phyloP scores from a whole-genome alignment of 2,113 vertebrate species.

The Otus sunia region DNA sequence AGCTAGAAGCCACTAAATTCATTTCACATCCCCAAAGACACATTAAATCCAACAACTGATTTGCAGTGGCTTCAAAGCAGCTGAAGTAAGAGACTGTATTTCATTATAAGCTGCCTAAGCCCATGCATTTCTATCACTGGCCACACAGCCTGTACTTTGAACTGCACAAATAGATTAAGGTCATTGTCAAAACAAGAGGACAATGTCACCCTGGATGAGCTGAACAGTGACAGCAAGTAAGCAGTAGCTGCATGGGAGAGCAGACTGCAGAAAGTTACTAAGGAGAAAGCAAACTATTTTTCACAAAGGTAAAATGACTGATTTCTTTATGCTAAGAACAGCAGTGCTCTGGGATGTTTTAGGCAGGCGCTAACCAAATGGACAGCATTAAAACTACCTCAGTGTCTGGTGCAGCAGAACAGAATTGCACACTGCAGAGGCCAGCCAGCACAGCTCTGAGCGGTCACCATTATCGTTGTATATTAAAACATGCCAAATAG shows the following conservation, averaged over 20 bases:
- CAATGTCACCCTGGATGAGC: not conserved
- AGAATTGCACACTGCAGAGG: not conserved
- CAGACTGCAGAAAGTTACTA: not conserved
- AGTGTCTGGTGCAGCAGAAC: not conserved
- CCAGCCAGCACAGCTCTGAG: not conserved
- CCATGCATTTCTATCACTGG: not conserved
- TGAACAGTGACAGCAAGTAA: not conserved
- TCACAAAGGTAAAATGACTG: not conserved
- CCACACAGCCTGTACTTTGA: not conserved
- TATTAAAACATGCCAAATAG: not conserved
- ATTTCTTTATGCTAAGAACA: not conserved
- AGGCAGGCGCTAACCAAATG: not conserved
- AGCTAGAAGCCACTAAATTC: not conserved
- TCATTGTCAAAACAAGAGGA: conserved; percentile 41
- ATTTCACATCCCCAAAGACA: not conserved
- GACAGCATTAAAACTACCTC: not conserved
- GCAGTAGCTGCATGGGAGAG: not conserved
- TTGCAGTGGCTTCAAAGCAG: conserved; percentile 1
- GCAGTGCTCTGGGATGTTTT: not conserved
- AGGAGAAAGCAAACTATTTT: not conserved
- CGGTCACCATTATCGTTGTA: accelerated
- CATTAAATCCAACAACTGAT: conserved; percentile 26
- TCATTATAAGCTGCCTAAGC: conserved; percentile 31
- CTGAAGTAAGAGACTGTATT: not conserved
- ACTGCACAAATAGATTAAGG: conserved; percentile 40